Base-by-base conservation (phyloP, 92 coral and sea anemone species). In the Epizoanthus stellaris region DNA sequence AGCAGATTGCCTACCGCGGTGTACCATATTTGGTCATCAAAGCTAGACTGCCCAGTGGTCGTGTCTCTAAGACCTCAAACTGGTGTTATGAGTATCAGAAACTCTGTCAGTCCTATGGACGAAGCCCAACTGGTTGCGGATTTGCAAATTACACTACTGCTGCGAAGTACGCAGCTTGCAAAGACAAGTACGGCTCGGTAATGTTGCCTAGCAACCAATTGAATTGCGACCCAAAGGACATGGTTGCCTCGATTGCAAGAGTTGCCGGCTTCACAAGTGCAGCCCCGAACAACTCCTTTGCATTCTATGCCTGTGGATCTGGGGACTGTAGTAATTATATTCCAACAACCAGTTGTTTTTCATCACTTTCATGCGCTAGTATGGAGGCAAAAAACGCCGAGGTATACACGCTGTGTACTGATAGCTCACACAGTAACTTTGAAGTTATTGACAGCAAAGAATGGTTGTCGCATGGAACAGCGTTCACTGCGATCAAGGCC, bases 61-160 rank as follows among this genome's bases (percentile, higher is more conserved):
- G 91, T 5, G 30, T 11, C 13, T 87, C 93, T 2, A 73, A 25
- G 23, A 25, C 62, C 3, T 15, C 66, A n/a, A 72, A 17, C 64
- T 90, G 93, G 93, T 90, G 93, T 52, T 36, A 40, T 6, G 93
- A 90, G 16, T 90, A 90, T 85, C 73, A 90, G 56, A 8, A 5
- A 3, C 47, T 90, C 11, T 90, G 93, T 76, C 74, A 76, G 45
- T 76, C 86, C 1, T 84, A 82, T 67, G 91, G 89, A 19, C 56
- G n/a, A 15, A 43, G 20, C 4, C 93, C 93, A 13, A 88, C 91
- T 4, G 93, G 91, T 4, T 87, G 91, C 71, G 93, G 93, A 11
- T 30, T 63, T 67, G 75, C 73, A 13, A 38, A 77, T 54, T 15
- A 75, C 36, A 47, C 68, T 19, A 80, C 77, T 70, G 63, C 82